A percentile compares a stretch with the other conserved stretches of the same genome.
Evolutionary conservation across 2,113 vertebrate genomes (phyloP).

Genomic region (Plestiodon gilberti): DNA sequence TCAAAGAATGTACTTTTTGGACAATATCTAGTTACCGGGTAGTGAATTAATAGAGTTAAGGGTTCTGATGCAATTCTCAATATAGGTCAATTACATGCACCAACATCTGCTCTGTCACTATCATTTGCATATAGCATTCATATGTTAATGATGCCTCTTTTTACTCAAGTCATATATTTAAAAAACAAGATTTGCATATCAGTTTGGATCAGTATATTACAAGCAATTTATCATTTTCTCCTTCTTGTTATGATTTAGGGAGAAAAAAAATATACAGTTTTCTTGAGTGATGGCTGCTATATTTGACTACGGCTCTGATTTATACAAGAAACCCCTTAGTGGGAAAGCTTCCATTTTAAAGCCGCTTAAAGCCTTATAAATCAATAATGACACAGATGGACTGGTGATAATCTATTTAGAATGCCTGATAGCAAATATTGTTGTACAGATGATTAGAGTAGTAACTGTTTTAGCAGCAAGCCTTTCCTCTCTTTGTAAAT

Average conservation of each 20-base stretch:
- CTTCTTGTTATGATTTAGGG: constrained; percentile 81
- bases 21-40: constrained; percentile 87
- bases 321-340: constrained; percentile 90
- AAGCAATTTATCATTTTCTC: constrained; percentile 94
- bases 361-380: constrained; percentile 99
- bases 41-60: constrained; percentile 94
- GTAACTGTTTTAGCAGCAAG: constrained; percentile 92
- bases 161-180: constrained; percentile 90
- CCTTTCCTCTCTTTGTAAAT: constrained; percentile 80
- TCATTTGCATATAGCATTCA: constrained; percentile 99
- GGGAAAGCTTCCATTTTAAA: constrained; percentile 94
- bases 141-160: constrained; percentile 99
- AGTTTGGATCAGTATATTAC: constrained; percentile 88
- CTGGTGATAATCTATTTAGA: constrained; percentile 99
- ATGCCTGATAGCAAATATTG: constrained; percentile 99
- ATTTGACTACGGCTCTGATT: constrained; percentile 90
- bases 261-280: constrained; percentile 63
- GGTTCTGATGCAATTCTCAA: constrained; percentile 99
- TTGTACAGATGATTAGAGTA: constrained; percentile 98
- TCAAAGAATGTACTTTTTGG: constrained; percentile 85
- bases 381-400: constrained; percentile 99
- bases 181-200: constrained; percentile 95
- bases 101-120: constrained; percentile 99
- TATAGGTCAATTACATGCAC: constrained; percentile 99
- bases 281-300: constrained; percentile 87